Evolutionary conservation across 2,113 vertebrate genomes (phyloP).

Genomic region (Dryoscopus gambensis): DNA sequence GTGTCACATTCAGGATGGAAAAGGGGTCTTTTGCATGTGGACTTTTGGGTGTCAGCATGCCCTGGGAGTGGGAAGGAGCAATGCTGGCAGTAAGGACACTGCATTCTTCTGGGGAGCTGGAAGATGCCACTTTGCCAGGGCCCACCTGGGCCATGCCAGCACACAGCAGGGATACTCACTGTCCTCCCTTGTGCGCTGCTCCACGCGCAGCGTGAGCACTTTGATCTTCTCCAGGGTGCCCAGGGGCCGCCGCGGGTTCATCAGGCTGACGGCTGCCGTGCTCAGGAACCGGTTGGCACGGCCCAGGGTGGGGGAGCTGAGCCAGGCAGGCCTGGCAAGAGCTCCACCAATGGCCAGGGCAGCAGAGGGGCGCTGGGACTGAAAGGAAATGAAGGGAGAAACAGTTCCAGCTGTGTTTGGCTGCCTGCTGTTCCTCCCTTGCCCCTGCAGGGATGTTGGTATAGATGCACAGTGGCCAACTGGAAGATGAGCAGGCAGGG

Average conservation of each 20-base stretch:
- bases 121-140: not conserved
- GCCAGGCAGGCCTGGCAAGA: conserved; percentile 88
- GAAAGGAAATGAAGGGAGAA: not conserved
- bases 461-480: not conserved
- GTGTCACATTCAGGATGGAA: not conserved
- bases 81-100: not conserved
- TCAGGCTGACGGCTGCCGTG: conserved; percentile 91
- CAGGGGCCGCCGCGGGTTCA: conserved; percentile 89
- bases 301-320: conserved; percentile 94
- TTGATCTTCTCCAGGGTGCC: conserved; percentile 88
- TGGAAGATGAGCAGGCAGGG: not conserved
- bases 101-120: not conserved
- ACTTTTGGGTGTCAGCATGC: not conserved
- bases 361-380: conserved; percentile 82
- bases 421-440: not conserved
- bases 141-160: not conserved
- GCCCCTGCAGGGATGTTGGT: not conserved
- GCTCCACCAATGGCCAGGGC: conserved; percentile 85
- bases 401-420: not conserved
- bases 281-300: conserved; percentile 95
- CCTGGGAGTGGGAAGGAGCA: not conserved
- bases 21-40: not conserved
- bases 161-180: conserved; percentile 76
- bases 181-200: conserved; percentile 93
- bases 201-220: conserved; percentile 84